Evolutionary conservation across 92 coral and sea anemone genomes (phyloP).

Genomic region (Blastomussa wellsi): DNA sequence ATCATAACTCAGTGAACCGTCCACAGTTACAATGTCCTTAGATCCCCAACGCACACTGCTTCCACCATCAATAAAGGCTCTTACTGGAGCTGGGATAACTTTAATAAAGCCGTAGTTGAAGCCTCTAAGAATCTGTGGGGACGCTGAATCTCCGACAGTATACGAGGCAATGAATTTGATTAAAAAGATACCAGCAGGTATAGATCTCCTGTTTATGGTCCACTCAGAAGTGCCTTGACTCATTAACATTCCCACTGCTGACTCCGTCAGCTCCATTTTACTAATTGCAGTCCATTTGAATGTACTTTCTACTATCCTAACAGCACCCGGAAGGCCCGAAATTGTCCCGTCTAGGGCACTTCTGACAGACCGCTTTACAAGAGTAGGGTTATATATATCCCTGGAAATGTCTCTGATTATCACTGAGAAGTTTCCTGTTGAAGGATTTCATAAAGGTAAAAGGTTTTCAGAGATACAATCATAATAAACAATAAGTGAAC

Average conservation of each 20-base stretch:
- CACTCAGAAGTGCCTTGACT: conserved; percentile 1
- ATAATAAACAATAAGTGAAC: not conserved
- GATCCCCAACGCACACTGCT: conserved; percentile 14
- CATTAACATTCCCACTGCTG: not conserved
- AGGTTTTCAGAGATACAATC: not conserved
- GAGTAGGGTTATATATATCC: not conserved
- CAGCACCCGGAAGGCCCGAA: not conserved
- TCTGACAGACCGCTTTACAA: not conserved
- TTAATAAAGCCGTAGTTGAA: conserved; percentile 39
- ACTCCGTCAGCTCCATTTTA: not conserved
- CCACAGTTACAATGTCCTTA: not conserved
- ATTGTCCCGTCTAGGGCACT: not conserved
- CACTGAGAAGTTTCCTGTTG: conserved; percentile 1
- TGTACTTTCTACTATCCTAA: not conserved
- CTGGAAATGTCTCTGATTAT: not conserved
- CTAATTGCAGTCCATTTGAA: not conserved
- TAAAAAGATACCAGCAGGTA: not conserved
- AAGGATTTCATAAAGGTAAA: not conserved
- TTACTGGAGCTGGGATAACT: not conserved
- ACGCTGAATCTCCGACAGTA: not conserved
- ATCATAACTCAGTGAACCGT: conserved; percentile 36
- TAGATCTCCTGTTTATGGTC: conserved; percentile 15
- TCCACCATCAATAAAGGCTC: not conserved
- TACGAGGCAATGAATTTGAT: not conserved
- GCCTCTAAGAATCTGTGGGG: not conserved